These are phyloP conservation scores for Diadegma fenestrale DNA, from an alignment of 2,888 invertebrate genomes.

Conservation along the genomic window DNA sequence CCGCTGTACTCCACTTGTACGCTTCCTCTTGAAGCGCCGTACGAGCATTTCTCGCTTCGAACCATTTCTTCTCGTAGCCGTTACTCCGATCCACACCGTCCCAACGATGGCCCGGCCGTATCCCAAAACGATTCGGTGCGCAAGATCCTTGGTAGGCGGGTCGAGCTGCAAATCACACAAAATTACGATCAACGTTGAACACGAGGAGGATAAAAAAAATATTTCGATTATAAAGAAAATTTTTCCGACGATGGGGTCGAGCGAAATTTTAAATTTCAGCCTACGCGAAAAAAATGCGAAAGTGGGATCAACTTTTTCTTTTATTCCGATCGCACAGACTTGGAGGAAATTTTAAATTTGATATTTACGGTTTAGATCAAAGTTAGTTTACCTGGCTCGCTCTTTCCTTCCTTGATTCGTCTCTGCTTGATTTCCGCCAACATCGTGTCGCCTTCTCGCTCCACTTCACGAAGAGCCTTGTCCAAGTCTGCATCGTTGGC, in stretches of 20 bases:
- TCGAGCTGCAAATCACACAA: conserved; percentile 85
- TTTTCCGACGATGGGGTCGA: too few relatives aligned
- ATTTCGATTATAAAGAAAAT: neutral
- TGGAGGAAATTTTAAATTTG: too few relatives aligned
- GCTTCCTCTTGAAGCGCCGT: conserved; percentile 93
- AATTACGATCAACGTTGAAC: neutral
- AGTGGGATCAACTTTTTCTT: too few relatives aligned
- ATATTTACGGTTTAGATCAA: too few relatives aligned
- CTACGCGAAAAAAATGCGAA: too few relatives aligned
- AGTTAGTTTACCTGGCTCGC: conserved; percentile 84
- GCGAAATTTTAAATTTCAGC: too few relatives aligned
- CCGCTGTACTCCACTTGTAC: conserved; percentile 97
- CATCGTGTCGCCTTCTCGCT: conserved; percentile 97
- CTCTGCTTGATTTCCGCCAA: conserved; percentile 92
- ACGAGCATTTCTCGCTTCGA: conserved; percentile 90
- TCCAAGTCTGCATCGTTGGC: conserved; percentile 96
- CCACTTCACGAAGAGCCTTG: conserved; percentile 89
- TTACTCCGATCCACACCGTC: conserved; percentile 99
- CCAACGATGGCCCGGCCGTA: conserved; percentile 98
- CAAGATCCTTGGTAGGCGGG: conserved; percentile 93
- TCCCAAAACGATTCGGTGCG: conserved; percentile 96
- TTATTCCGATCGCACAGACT: too few relatives aligned
- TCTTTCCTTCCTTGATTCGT: conserved; percentile 87
- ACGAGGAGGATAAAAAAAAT: neutral
- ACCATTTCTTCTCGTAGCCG: conserved; percentile 97